phyloP scores from a whole-genome alignment of 2,797 vertebrate species.

The Pyrocephalus nanus region DNA sequence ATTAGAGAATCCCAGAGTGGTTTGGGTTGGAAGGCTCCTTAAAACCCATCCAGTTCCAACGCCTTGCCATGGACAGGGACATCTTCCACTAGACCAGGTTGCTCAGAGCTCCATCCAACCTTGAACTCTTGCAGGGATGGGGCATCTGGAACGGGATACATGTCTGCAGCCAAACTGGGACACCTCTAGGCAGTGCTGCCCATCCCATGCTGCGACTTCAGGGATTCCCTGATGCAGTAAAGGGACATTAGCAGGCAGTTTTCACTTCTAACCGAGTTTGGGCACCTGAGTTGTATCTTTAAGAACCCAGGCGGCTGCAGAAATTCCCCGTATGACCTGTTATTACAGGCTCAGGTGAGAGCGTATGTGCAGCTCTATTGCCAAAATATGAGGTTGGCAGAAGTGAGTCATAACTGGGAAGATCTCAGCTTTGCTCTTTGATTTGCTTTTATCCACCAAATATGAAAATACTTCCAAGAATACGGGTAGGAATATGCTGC shows the following conservation, averaged over 20 bases:
- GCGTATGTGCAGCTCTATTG: neutral
- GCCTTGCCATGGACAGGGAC: neutral
- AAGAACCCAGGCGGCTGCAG: neutral
- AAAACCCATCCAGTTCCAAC: neutral
- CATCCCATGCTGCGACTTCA: rapidly evolving
- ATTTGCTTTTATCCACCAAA: slow-evolving; percentile 52
- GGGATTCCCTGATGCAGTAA: neutral
- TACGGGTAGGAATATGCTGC: slow-evolving; percentile 25
- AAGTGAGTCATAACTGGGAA: slow-evolving; percentile 50
- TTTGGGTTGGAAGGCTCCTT: neutral
- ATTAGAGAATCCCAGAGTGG: too few species aligned
- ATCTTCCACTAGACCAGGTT: neutral
- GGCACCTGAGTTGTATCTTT: neutral
- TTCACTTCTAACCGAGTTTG: neutral
- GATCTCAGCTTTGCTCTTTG: slow-evolving; percentile 42
- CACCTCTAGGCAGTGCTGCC: neutral
- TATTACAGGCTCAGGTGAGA: slow-evolving; percentile 51
- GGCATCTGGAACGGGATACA: neutral
- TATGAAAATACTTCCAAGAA: slow-evolving; percentile 50
- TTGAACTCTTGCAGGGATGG: neutral
- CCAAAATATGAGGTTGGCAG: slow-evolving; percentile 50
- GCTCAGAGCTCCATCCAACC: neutral
- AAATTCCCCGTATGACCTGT: slow-evolving; percentile 12
- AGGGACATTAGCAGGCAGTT: neutral
- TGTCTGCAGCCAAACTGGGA: neutral